Percentiles rank a stretch among this genome's conserved stretches.
These are phyloP conservation scores for Oikopleura dioica DNA, from an alignment of 23 tunicate species.

Conservation along the genomic window DNA sequence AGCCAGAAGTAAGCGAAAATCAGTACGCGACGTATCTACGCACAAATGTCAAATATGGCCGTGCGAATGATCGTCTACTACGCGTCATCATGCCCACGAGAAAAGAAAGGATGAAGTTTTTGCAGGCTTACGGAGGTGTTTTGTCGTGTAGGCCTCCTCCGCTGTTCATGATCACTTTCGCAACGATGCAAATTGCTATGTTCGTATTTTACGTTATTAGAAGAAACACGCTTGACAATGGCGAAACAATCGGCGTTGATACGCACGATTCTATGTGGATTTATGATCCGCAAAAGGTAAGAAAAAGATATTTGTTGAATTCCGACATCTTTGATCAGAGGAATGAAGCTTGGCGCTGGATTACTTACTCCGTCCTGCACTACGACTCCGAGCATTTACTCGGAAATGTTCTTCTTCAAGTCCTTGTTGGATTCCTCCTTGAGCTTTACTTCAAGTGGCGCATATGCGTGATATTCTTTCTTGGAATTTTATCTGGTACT, in stretches of 20 bases:
- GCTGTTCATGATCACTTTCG: background rate
- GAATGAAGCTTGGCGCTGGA: background rate
- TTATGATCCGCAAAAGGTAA: background rate
- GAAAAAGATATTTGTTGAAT: background rate
- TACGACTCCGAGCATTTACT: slow-evolving; percentile 40
- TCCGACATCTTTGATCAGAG: background rate
- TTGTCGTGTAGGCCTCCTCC: background rate
- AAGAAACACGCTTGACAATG: background rate
- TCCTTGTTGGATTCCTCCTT: slow-evolving; percentile 44
- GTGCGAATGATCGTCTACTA: background rate
- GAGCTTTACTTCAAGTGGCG: slow-evolving; percentile 65
- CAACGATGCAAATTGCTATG: background rate
- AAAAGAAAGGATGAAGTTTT: background rate
- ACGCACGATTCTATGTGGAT: background rate
- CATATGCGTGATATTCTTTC: slow-evolving; percentile 37
- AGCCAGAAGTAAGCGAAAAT: background rate
- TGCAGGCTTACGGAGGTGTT: background rate
- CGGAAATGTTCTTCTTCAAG: slow-evolving; percentile 53
- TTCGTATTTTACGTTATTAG: background rate
- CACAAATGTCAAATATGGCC: background rate
- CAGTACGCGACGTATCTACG: background rate
- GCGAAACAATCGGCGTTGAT: background rate
- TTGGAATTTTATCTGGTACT: slow-evolving; percentile 53
- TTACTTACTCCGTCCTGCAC: background rate
- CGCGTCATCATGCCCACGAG: background rate